Base-by-base conservation (phyloP, 2,113 vertebrate species). In the Tenebrosternarchus preto region DNA sequence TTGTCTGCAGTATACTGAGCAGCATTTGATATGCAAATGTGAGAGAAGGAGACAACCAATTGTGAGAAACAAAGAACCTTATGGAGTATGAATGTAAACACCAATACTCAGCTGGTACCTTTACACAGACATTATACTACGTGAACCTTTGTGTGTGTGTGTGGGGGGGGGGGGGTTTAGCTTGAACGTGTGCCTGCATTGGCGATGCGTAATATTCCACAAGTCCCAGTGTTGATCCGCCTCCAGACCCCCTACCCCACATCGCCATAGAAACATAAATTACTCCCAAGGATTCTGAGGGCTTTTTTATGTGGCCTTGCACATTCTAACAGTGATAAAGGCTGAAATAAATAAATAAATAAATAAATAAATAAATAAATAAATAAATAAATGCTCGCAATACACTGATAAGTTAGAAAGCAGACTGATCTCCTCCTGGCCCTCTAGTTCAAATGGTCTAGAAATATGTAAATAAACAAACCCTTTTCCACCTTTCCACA, bases 251-350 rank as follows among this genome's bases (percentile, higher is more conserved):
- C 25, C 73, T 71, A 73, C 64, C 17, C 29, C 59, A 57, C 75
- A 61, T 86, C 71, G 69, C 59, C 63, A 80, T 61, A 82, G 80
- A 83, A 83, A 81, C 79, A 33, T 50, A 55, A 63, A 85, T 76
- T 70, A 83, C 76, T 36, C 29, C 11, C 15, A 81, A 61, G 71
- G 29, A 33, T 29, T 39, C 39, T 29, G 68, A 29, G 75, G 36
- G 31, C 6, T 9, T 50, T 46, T 46, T 50, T 72, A 59, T 76
- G 61, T 59, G 72, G 36, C 55, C 60, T n/a, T 69, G 68, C 15
- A 25, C 27, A 59, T 29, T 67, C 63, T 1, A 11, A 36, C 7
- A 36, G 16, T 33, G 8, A 27, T 31, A 25, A 29, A 19, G 3
- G 17, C 8, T 57, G 8, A 20, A 5, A 5, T n/a, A 57, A n/a